Evolutionary conservation across 2,888 invertebrate genomes (phyloP).

Genomic region (Phortica magna): DNA sequence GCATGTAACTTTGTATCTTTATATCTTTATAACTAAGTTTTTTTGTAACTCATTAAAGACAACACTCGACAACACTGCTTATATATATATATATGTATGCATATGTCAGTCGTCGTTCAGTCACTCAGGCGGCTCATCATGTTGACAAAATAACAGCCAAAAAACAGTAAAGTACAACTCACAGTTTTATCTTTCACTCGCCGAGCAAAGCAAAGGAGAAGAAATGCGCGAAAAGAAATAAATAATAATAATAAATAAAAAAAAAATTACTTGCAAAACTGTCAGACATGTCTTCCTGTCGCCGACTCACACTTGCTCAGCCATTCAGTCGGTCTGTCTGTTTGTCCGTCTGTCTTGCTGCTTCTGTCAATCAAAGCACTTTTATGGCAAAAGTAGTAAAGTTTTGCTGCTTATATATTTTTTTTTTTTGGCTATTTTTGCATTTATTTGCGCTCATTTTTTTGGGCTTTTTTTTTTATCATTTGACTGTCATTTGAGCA

Average conservation of each 20-base stretch:
- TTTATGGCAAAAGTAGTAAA: not conserved
- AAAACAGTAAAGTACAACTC: not conserved
- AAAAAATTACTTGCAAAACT: no score
- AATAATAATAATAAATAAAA: no score
- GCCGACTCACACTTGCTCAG: no score
- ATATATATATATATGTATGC: not conserved
- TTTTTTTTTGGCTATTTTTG: not conserved
- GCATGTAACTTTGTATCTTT: no score
- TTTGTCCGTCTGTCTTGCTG: not conserved
- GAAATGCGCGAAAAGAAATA: not conserved
- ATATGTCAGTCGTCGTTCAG: conserved; percentile 7
- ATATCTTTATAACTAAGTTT: no score
- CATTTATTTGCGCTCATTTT: not conserved
- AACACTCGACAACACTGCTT: conserved; percentile 4
- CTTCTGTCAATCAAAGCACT: not conserved
- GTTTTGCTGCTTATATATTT: not conserved
- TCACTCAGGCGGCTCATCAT: not conserved
- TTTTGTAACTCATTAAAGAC: not conserved
- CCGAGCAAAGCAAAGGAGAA: not conserved
- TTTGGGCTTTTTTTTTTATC: not conserved
- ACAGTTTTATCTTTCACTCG: not conserved
- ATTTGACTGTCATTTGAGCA: no score
- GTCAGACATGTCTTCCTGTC: no score
- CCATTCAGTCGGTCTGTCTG: not conserved
- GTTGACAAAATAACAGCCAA: conserved; percentile 9